Base-by-base conservation (phyloP, 2,113 vertebrate genomes). In the Protobothrops flavoviridis region DNA sequence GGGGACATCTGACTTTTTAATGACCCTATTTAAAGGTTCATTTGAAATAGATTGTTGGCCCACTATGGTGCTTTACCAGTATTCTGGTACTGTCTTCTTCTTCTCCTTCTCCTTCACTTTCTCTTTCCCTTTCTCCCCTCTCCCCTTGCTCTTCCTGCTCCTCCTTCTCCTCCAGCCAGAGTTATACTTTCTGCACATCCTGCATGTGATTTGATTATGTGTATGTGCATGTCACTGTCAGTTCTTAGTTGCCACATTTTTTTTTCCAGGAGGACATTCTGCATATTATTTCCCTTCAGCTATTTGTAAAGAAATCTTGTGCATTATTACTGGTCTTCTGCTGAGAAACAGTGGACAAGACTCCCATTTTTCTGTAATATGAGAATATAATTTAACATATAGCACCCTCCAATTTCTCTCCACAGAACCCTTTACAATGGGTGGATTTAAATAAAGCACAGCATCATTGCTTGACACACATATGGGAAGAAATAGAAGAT, bases 401-500 rank as follows among this genome's bases (percentile, higher is more conserved):
- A 24, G 29, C 88, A 10, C 10, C 9, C 11, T n/a, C 17, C 53
- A 2, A 52, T 59, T 59, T 61, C 39, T 26, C 50, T 89, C 26
- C 29, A 89, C 39, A 29, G 57, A 33, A 21, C 9, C 33, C 29
- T 1, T 64, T 29, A 20, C 43, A 59, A 45, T 45, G 43, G 20
- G 29, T 50, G 7, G 89, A 33, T 33, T 52, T 21, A 21, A n/a
- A 74, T 33, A 64, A 53, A 90, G n/a, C 52, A 29, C 11, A 33
- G 33, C 33, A 39, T 39, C 6, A 23, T 21, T 52, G 45, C 29
- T 56, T 90, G 43, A 13, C 26, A 50, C 29, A 33, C 29, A 87
- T 43, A 43, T 89, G 81, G 23, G 33, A 90, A 89, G n/a, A 50
- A 48, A 95, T 64, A 50, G 86, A 2, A 85, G 29, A 92, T 87